Evolutionary conservation across 1,140 invertebrate genomes (phyloP).

Genomic region (Eueides isabella): DNA sequence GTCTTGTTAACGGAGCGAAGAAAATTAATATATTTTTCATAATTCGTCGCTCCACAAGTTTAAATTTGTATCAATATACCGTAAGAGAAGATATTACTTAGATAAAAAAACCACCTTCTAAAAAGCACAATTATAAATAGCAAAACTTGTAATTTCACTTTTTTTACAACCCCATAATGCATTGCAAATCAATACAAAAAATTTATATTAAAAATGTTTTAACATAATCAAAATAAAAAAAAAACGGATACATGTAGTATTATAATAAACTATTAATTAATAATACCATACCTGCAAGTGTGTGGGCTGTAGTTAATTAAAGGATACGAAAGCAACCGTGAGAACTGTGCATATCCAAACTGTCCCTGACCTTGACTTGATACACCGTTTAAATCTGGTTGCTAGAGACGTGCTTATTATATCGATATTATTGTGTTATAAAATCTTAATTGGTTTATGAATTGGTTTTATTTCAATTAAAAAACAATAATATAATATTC

Average conservation of each 20-base stretch:
- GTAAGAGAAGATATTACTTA: too few species aligned
- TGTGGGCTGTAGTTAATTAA: constrained; percentile 28
- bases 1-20: too few species aligned
- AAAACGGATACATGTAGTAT: not conserved
- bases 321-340: constrained; percentile 31
- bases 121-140: too few species aligned
- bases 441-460: not conserved
- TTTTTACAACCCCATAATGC: too few species aligned
- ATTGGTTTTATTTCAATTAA: not conserved
- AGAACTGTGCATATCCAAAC: constrained; percentile 28
- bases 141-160: too few species aligned
- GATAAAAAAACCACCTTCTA: too few species aligned
- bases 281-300: not conserved
- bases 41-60: too few species aligned
- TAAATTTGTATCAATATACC: too few species aligned
- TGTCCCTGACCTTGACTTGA: constrained; percentile 30
- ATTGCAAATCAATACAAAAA: too few species aligned
- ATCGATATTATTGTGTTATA: constrained; percentile 6
- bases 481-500: not conserved
- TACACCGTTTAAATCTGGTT: constrained; percentile 30
- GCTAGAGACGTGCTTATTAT: constrained; percentile 10
- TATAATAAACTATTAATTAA: constrained; percentile 6
- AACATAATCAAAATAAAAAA: not conserved
- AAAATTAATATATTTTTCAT: too few species aligned
- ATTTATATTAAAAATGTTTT: not conserved